Evolutionary conservation across 2,113 vertebrate species (phyloP).

Genomic region (Phoxinus phoxinus): DNA sequence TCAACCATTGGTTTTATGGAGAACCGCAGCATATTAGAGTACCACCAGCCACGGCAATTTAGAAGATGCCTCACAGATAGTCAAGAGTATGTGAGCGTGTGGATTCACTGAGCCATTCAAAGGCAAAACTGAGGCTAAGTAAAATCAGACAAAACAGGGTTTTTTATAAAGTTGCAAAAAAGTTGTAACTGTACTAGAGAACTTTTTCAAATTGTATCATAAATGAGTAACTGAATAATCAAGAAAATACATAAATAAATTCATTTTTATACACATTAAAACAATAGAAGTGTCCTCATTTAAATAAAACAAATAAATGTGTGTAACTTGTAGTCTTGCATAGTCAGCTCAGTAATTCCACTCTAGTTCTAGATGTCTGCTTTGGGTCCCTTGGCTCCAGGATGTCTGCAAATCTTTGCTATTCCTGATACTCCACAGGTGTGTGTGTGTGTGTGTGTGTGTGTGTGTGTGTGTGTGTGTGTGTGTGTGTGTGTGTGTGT

Average conservation of each 20-base stretch:
- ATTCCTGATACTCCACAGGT: conserved; percentile 72
- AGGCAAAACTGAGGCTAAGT: background rate
- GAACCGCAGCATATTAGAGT: conserved; percentile 11
- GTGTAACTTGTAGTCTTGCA: conserved; percentile 30
- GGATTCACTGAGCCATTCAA: background rate
- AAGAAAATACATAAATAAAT: background rate
- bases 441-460: conserved; percentile 50
- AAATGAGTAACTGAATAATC: no score
- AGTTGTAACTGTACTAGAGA: background rate
- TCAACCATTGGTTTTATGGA: background rate
- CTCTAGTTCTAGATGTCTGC: conserved; percentile 57
- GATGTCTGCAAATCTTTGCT: conserved; percentile 63
- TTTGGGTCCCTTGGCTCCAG: conserved; percentile 60
- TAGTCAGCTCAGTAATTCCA: conserved; percentile 54
- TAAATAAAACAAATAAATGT: background rate
- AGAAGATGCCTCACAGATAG: conserved; percentile 23
- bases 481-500: no score
- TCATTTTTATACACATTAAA: background rate
- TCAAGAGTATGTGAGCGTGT: conserved; percentile 23
- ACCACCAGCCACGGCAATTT: conserved; percentile 35
- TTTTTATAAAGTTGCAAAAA: background rate
- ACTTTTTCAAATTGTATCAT: background rate
- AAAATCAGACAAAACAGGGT: no score
- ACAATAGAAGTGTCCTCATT: background rate
- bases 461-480: background rate